phyloP scores from a whole-genome alignment of 2,113 vertebrate genomes.

The Thomomys bottae region DNA sequence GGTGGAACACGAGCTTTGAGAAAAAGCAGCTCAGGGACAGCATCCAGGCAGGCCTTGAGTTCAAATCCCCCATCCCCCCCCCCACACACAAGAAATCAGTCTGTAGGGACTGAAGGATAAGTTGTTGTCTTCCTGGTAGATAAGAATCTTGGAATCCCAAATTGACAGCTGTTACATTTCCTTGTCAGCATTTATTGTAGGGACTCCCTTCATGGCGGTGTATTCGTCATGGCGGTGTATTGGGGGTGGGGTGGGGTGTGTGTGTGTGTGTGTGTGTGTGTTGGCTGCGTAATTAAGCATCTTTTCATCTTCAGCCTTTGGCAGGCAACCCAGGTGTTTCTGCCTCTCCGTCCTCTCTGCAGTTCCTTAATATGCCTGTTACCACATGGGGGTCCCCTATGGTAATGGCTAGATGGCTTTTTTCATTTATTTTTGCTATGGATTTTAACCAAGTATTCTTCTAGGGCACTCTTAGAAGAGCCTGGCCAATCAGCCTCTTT shows the following conservation, averaged over 20 bases:
- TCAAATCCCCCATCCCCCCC: no score
- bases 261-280: constrained; percentile 11
- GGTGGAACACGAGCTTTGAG: no score
- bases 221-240: no score
- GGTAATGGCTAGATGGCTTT: not conserved
- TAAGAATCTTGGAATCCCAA: not conserved
- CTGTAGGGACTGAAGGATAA: not conserved
- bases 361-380: not conserved
- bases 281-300: constrained; percentile 22
- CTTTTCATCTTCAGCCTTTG: constrained; percentile 37
- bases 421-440: not conserved
- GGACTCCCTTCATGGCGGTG: not conserved
- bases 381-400: not conserved
- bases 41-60: no score
- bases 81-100: no score
- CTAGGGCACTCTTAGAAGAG: not conserved
- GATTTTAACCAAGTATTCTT: constrained; percentile 8
- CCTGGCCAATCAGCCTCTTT: not conserved
- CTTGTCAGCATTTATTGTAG: not conserved
- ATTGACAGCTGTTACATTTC: constrained; percentile 2
- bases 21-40: no score
- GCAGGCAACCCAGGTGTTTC: not conserved
- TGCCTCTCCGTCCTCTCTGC: not conserved
- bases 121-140: not conserved
- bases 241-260: no score